Evolutionary conservation across 1,140 invertebrate species (phyloP).

Genomic region (Scaptomyza hsui): DNA sequence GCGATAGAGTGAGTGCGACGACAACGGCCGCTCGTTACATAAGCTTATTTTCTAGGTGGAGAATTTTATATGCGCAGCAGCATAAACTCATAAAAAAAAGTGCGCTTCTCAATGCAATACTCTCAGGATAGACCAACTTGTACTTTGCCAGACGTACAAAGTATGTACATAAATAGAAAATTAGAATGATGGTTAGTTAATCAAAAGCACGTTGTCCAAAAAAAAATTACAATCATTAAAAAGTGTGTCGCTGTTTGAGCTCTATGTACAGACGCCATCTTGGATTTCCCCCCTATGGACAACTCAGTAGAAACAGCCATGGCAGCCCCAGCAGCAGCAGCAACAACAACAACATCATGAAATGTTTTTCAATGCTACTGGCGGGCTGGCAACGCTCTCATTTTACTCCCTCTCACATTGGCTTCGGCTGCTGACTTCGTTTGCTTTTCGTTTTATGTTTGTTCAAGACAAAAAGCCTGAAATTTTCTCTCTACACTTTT

Average conservation of each 20-base stretch:
- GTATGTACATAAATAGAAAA: slow-evolving; percentile 2
- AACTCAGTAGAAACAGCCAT: slow-evolving; percentile 30
- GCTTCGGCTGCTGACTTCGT: slow-evolving; percentile 49
- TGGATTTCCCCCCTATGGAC: slow-evolving; percentile 66
- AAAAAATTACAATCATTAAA: slow-evolving; percentile 28
- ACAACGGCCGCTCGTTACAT: slow-evolving; percentile 54
- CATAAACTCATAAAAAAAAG: slow-evolving; percentile 38
- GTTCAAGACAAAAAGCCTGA: slow-evolving; percentile 65
- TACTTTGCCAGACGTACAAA: background rate
- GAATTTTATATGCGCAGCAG: slow-evolving; percentile 29
- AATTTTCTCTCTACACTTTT: slow-evolving; percentile 78
- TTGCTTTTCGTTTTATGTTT: slow-evolving; percentile 78
- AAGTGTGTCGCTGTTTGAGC: slow-evolving; percentile 54
- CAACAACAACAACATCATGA: slow-evolving; percentile 48
- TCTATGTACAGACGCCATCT: slow-evolving; percentile 69
- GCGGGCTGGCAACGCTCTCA: slow-evolving; percentile 49
- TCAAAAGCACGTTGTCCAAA: slow-evolving; percentile 31
- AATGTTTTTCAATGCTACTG: slow-evolving; percentile 69
- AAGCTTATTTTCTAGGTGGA: slow-evolving; percentile 71
- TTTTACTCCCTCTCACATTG: slow-evolving; percentile 70
- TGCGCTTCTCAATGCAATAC: slow-evolving; percentile 20
- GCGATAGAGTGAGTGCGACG: slow-evolving; percentile 36
- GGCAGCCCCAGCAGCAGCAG: slow-evolving; percentile 26
- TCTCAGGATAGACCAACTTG: slow-evolving; percentile 17
- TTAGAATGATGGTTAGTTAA: slow-evolving; percentile 20